A percentile compares a stretch with the other conserved stretches of the same genome.
These are phyloP conservation scores for Marmota flaviventris DNA, from an alignment of 2,113 vertebrate species.

Conservation along the genomic window DNA sequence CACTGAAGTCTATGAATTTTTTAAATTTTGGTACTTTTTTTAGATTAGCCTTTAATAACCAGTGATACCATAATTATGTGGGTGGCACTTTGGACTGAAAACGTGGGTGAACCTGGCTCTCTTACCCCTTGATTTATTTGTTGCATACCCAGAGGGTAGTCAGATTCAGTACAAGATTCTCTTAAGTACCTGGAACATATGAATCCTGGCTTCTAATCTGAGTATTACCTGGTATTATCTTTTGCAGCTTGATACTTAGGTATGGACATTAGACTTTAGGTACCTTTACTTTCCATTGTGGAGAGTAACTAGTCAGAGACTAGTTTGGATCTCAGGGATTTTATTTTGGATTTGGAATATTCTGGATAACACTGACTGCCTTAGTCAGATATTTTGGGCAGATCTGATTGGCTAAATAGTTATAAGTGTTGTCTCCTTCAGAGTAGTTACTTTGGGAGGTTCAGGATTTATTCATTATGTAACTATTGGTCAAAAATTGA, in stretches of 20 bases:
- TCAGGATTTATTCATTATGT: background rate
- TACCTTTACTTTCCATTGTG: slow-evolving; percentile 25
- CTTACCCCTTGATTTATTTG: background rate
- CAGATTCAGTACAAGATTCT: slow-evolving; percentile 38
- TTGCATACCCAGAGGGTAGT: background rate
- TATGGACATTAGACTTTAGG: background rate
- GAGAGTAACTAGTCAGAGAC: background rate
- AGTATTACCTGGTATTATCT: background rate
- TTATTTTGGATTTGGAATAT: slow-evolving; percentile 36
- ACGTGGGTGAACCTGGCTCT: background rate
- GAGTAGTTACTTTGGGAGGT: slow-evolving; percentile 5
- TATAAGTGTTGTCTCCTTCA: background rate
- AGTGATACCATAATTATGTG: background rate
- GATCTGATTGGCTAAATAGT: slow-evolving; percentile 17
- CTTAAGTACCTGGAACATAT: background rate
- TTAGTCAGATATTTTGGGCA: background rate
- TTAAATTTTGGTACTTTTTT: background rate
- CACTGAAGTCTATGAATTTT: background rate
- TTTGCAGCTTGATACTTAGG: background rate
- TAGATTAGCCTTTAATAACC: background rate
- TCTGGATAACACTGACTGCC: background rate
- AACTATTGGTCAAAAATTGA: background rate
- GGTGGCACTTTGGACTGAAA: slow-evolving; percentile 27
- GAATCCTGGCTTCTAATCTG: background rate
- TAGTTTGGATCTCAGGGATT: background rate